These are phyloP conservation scores for Cherax quadricarinatus DNA, from an alignment of 1,140 invertebrate species.

Conservation along the genomic window DNA sequence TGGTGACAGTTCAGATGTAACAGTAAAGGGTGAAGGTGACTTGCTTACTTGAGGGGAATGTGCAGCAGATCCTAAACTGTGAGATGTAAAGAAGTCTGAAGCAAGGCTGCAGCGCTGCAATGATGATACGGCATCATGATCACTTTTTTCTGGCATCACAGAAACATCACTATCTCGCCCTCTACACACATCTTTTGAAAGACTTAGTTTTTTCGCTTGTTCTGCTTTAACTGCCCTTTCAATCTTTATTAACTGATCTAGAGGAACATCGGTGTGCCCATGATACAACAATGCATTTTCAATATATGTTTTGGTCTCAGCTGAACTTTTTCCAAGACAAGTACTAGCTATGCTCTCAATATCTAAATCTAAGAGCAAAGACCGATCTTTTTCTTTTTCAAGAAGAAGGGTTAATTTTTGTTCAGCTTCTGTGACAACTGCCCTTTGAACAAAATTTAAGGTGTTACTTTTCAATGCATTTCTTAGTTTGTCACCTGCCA, in stretches of 20 bases:
- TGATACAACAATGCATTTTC: conserved; percentile 15
- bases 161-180: background rate
- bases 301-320: conserved; percentile 17
- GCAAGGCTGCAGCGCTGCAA: background rate
- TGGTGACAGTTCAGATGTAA: no score
- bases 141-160: background rate
- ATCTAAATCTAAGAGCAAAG: background rate
- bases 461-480: background rate
- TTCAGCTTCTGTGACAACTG: conserved; percentile 12
- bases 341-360: conserved; percentile 9
- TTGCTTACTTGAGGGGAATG: background rate
- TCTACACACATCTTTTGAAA: background rate
- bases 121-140: background rate
- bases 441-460: conserved; percentile 11
- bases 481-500: conserved; percentile 21
- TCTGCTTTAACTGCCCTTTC: conserved; percentile 27
- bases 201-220: background rate
- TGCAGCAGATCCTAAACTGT: background rate
- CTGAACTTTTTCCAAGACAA: conserved; percentile 12
- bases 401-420: conserved; percentile 13
- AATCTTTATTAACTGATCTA: conserved; percentile 17
- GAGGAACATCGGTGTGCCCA: conserved; percentile 7
- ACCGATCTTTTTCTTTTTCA: background rate
- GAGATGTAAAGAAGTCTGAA: background rate
- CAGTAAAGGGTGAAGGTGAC: background rate